Base-by-base conservation (phyloP, 2,888 invertebrate species). In the Lithophane ornitopus region DNA sequence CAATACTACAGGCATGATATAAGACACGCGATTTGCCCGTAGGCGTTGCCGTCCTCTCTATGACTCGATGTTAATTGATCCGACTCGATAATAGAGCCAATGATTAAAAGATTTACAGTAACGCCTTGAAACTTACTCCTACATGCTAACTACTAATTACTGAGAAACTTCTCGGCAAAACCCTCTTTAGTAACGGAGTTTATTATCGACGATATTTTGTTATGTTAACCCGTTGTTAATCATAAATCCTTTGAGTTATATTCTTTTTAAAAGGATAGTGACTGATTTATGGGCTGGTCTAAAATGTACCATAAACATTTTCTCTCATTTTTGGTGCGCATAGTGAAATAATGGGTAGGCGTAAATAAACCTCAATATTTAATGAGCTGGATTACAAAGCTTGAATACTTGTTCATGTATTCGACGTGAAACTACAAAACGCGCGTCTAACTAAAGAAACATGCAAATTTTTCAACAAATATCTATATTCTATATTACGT, bases 91-190 rank as follows among this genome's bases (percentile, higher is more conserved):
- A 87, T 81, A 70, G 58, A 78, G 68, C 80, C 72, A 77, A 81
- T 78, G 81, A 85, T 87, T 83, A 87, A 69, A 82, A 78, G 80
- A 87, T 82, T 80, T 74, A 85, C 78, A 75, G 69, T 77, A 74
- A 78, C 75, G 82, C 74, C 81, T 80, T 82, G 59, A 76, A 76
- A 81, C 46, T 12, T 67, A 80, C 63, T 76, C 70, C 74, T 66
- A 74, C 72, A 62, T 61, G 34, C 63, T 70, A 72, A 78, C 76
- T 69, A 52, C 28, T 80, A 56, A 86, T 84, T 81, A 79, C 54
- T 66, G 41, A 72, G 66, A 68, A 78, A 74, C 28, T 69, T 67
- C 70, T 73, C 46, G 26, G 56, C 62, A 75, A 74, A 76, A 71
- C 28, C 76, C 52, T 68, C 26, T 72, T 69, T 58, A 80, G 44